Evolutionary conservation across 64 coral and sea anemone species (phyloP).

Genomic region (Orbicella faveolata): DNA sequence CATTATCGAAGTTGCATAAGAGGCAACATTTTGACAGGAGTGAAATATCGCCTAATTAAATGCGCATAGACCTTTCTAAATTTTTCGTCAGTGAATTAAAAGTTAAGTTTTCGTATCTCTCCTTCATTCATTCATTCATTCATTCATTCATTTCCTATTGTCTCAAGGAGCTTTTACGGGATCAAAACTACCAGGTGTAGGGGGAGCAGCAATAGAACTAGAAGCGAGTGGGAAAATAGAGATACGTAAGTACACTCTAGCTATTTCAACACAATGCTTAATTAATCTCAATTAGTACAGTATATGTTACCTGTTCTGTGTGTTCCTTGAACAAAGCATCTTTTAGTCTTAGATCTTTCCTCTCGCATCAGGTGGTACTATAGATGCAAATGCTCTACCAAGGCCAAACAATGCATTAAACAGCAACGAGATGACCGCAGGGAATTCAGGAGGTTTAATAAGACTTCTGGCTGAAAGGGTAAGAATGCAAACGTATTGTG

Average conservation of each 20-base stretch:
- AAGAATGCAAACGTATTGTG: neutral
- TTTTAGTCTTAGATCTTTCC: neutral
- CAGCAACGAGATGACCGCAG: neutral
- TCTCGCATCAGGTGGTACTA: neutral
- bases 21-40: no score
- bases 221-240: neutral
- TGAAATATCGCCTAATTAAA: no score
- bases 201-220: slow-evolving; percentile 10
- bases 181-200: neutral
- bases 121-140: neutral
- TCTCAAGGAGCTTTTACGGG: neutral
- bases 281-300: no score
- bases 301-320: neutral
- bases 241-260: neutral
- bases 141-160: neutral
- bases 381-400: neutral
- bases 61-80: no score
- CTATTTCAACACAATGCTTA: no score
- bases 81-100: no score
- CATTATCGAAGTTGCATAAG: no score
- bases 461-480: neutral
- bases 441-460: neutral
- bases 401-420: no score
- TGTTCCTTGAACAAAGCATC: neutral
- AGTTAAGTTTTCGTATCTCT: no score